Conservation (phyloP, 2,888 invertebrate genomes). For the Eristalis tenax region DNA sequence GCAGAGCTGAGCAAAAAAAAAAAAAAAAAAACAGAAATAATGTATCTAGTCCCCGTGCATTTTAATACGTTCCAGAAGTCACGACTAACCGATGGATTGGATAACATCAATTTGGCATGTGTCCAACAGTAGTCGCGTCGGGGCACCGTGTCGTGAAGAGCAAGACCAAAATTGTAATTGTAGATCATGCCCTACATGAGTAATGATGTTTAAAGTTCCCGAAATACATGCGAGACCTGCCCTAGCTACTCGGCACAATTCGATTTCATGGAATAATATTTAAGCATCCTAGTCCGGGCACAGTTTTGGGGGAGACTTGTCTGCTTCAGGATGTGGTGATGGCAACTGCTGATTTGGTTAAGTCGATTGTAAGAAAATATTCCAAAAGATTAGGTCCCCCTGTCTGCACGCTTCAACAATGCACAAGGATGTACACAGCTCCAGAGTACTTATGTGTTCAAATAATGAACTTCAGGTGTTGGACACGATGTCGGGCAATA, state of each 20-base stretch:
- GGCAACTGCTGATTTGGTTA: background rate
- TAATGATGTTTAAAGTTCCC: background rate
- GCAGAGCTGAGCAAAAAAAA: background rate
- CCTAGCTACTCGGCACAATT: background rate
- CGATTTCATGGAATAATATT: background rate
- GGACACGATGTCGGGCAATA: too few relatives aligned
- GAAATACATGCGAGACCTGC: background rate
- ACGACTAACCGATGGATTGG: conserved; percentile 62
- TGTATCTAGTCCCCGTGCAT: conserved; percentile 36
- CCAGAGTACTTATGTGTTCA: too few relatives aligned
- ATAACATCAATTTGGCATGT: conserved; percentile 60
- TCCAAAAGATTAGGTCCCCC: background rate
- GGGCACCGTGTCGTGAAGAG: background rate
- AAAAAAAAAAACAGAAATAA: too few relatives aligned
- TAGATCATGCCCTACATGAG: conserved; percentile 18
- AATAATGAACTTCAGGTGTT: too few relatives aligned
- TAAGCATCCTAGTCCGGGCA: background rate
- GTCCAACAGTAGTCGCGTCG: conserved; percentile 14
- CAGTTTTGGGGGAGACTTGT: background rate
- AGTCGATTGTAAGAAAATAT: background rate
- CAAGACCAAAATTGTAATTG: conserved; percentile 9
- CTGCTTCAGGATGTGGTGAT: background rate
- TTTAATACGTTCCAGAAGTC: conserved; percentile 44
- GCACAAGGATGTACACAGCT: too few relatives aligned
- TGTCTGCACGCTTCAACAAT: too few relatives aligned